A percentile compares a stretch with the other conserved stretches of the same genome.
phyloP scores from a whole-genome alignment of 2,888 invertebrate species.

The Euphydryas editha region DNA sequence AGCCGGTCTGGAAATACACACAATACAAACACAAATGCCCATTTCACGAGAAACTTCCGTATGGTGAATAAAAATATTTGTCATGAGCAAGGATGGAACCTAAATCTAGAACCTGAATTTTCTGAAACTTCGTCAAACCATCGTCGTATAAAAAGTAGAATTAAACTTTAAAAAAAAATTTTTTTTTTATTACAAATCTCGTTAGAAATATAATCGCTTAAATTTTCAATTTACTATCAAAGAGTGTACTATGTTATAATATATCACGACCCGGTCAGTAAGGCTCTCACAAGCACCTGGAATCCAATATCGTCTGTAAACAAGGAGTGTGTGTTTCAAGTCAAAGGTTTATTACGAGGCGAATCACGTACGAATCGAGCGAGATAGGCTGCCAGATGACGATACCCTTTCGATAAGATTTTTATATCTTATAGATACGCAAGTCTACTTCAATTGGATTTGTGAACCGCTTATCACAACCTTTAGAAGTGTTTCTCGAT shows the following conservation, averaged over 20 bases:
- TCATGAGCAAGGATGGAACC: too few relatives aligned
- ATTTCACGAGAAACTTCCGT: too few relatives aligned
- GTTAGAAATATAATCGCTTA: not conserved
- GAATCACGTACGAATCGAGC: conserved; percentile 7
- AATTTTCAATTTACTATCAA: not conserved
- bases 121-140: too few relatives aligned
- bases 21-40: too few relatives aligned
- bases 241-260: not conserved
- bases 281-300: conserved; percentile 13
- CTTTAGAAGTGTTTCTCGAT: too few relatives aligned
- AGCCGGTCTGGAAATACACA: too few relatives aligned
- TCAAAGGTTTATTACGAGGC: conserved; percentile 19
- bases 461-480: too few relatives aligned
- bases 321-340: conserved; percentile 15
- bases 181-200: too few relatives aligned
- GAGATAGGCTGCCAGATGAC: conserved; percentile 12
- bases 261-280: conserved; percentile 4
- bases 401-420: not conserved
- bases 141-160: too few relatives aligned
- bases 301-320: conserved; percentile 11
- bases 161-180: too few relatives aligned
- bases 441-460: not conserved
- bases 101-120: too few relatives aligned
- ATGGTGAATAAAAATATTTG: too few relatives aligned
- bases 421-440: not conserved